Conservation (phyloP, 2,888 invertebrate genomes). For the Steinernema scapterisci region DNA sequence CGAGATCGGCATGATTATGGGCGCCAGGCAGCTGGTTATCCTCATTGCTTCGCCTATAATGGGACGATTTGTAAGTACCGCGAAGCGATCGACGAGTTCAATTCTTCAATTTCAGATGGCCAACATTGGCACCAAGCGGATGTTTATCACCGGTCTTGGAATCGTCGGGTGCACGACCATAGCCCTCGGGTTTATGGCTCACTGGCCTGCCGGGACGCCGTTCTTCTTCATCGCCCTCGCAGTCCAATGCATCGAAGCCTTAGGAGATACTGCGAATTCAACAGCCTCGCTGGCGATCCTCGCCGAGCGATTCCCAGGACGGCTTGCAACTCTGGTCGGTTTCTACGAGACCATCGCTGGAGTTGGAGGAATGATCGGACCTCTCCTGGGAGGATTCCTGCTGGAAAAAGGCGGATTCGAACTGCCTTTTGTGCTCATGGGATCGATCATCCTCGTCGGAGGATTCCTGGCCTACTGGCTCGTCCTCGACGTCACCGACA, state of each 20-base stretch:
- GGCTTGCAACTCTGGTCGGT: slow-evolving; percentile 65
- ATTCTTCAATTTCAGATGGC: slow-evolving; percentile 32
- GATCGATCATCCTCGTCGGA: neutral
- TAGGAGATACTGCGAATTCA: slow-evolving; percentile 43
- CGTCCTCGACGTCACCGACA: neutral
- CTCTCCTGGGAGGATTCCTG: slow-evolving; percentile 74
- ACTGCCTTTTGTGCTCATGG: slow-evolving; percentile 32
- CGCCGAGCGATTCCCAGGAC: slow-evolving; percentile 66
- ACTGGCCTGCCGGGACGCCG: slow-evolving; percentile 37
- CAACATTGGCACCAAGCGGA: slow-evolving; percentile 26
- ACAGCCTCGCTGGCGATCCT: slow-evolving; percentile 67
- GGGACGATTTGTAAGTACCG: slow-evolving; percentile 41
- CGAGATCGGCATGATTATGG: slow-evolving; percentile 44
- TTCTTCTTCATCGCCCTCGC: slow-evolving; percentile 42
- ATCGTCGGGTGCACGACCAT: slow-evolving; percentile 31
- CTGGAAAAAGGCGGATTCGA: slow-evolving; percentile 39
- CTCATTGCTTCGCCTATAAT: slow-evolving; percentile 41
- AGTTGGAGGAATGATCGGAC: slow-evolving; percentile 82
- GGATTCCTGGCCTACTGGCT: neutral
- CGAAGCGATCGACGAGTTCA: neutral
- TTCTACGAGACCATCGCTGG: slow-evolving; percentile 77
- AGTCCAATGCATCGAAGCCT: slow-evolving; percentile 40
- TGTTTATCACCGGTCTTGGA: slow-evolving; percentile 22
- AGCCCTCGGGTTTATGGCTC: slow-evolving; percentile 41
- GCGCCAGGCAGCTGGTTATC: slow-evolving; percentile 42